A percentile compares a stretch with the other conserved stretches of the same genome.
Evolutionary conservation across 1,140 invertebrate species (phyloP).

Genomic region (Diuraphis noxia): DNA sequence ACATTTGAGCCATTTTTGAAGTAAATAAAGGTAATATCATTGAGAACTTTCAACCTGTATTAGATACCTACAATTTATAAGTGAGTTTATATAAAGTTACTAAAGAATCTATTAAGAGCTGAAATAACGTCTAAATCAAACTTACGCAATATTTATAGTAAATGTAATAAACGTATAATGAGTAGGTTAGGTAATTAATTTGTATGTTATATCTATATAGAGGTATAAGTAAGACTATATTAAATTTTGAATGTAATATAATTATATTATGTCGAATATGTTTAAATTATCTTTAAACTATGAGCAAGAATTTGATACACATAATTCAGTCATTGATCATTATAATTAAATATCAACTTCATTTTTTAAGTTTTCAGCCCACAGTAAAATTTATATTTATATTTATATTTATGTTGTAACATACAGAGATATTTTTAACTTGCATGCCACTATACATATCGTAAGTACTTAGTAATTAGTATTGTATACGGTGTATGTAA

Average conservation of each 20-base stretch:
- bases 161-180: not conserved
- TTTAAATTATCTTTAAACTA: not conserved
- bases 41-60: not conserved
- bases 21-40: not conserved
- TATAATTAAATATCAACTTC: not conserved
- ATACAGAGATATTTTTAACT: not conserved
- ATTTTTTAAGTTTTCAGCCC: not conserved
- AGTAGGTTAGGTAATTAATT: not conserved
- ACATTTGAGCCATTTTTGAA: not conserved
- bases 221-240: not conserved
- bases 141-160: not conserved
- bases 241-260: not conserved
- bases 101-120: not conserved
- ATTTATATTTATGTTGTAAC: constrained; percentile 6
- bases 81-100: not conserved
- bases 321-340: not conserved
- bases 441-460: not conserved
- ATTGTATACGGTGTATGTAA: not conserved
- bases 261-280: not conserved
- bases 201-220: no score
- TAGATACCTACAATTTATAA: not conserved
- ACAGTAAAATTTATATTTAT: not conserved
- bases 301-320: not conserved
- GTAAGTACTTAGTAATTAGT: not conserved
- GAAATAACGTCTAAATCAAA: no score